These are phyloP conservation scores for Centropristis striata DNA, from an alignment of 2,113 vertebrate genomes.

Conservation along the genomic window DNA sequence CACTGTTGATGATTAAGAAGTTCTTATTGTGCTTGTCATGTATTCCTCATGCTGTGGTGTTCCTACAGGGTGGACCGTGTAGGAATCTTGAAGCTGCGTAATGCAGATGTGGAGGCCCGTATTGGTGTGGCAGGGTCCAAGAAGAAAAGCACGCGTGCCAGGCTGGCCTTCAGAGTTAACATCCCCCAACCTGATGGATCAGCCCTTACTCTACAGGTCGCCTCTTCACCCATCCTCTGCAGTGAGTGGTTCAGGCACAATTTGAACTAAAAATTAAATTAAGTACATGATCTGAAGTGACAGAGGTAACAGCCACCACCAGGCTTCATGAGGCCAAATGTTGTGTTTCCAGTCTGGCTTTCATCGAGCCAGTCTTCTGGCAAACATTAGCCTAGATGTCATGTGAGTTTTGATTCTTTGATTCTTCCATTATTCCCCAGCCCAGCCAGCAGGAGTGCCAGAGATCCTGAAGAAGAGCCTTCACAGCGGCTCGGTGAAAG, in stretches of 20 bases:
- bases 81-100: constrained; percentile 97
- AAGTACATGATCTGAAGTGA: neutral
- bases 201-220: constrained; percentile 91
- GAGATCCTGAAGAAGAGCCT: constrained; percentile 99
- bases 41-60: constrained; percentile 1
- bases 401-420: constrained; percentile 23
- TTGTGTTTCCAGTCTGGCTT: neutral
- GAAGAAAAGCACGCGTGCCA: constrained; percentile 98
- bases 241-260: constrained; percentile 88
- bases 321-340: constrained; percentile 1
- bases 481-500: constrained; percentile 93
- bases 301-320: neutral
- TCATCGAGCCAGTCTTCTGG: neutral
- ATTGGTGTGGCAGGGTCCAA: constrained; percentile 98
- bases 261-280: neutral
- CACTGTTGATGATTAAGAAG: neutral
- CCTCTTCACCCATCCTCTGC: constrained; percentile 96
- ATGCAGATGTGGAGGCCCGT: constrained; percentile 98
- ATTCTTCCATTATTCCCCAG: constrained; percentile 76
- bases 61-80: constrained; percentile 95
- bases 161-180: constrained; percentile 95
- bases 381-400: constrained; percentile 18
- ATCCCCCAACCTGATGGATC: constrained; percentile 95
- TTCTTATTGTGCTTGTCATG: neutral
- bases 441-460: constrained; percentile 97